Conservation (phyloP, 2,797 vertebrate species). For the Squalus acanthias region DNA sequence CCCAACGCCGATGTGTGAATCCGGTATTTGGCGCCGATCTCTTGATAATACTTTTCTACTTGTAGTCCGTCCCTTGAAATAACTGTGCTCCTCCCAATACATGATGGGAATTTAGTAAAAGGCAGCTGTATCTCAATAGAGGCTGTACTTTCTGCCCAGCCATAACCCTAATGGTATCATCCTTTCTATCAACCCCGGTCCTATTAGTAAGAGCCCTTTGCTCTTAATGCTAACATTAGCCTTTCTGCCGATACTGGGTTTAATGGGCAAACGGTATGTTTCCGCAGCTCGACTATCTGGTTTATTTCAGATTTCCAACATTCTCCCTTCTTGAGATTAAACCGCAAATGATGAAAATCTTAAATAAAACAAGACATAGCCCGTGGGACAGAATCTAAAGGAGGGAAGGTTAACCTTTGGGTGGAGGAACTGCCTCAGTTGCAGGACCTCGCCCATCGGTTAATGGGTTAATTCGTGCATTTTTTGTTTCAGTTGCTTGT, state of each 20-base stretch:
- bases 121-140: no score
- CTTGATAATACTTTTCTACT: not conserved
- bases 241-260: no score
- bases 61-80: not conserved
- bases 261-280: no score
- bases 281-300: not conserved
- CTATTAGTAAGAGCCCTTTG: no score
- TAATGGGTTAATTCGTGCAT: not conserved
- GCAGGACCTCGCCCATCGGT: not conserved
- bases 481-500: not conserved
- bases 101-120: not conserved
- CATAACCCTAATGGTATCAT: not conserved
- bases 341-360: not conserved
- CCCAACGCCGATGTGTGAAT: not conserved
- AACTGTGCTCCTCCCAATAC: not conserved
- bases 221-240: not conserved
- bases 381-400: not conserved
- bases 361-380: not conserved
- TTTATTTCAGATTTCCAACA: not conserved
- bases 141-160: not conserved
- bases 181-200: not conserved
- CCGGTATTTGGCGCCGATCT: not conserved
- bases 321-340: not conserved
- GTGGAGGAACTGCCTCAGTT: no score
- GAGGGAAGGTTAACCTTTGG: not conserved